Base-by-base conservation (phyloP, 2,888 invertebrate genomes). In the Gerosis bhagava region DNA sequence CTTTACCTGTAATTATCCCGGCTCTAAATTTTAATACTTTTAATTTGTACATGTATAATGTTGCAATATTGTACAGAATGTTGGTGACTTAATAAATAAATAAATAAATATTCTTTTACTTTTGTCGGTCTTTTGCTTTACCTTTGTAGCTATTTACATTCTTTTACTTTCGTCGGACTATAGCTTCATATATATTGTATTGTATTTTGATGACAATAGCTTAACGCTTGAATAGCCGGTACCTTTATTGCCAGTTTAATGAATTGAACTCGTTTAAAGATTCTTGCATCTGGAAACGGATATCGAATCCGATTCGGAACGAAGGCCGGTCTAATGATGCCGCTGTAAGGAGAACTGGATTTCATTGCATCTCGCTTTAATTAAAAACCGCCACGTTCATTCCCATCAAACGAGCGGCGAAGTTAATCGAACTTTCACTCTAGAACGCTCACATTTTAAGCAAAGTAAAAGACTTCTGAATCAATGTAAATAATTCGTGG, bases 241-340 rank as follows among this genome's bases (percentile, higher is more conserved):
- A 67, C 70, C 68, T 77, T 73, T 71, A 77, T 73, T 71, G 67
- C 64, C 61, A 69, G 60, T 64, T 71, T 77, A 81, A 81, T 79
- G 73, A 82, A 78, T 76, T 72, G 73, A 67, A 70, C 70, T 79
- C 71, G 75, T 75, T 77, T 64, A 70, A 77, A 80, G 72, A n/a
- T 80, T 80, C 65, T 70, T 69, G 72, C 73, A 19, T 77, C 69
- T 67, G 60, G 49, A 62, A 53, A 49, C n/a, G 61, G 68, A 67
- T 68, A 71, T 72, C 67, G 68, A 67, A 67, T 70, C 71, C 67
- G 60, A 65, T 75, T 73, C 62, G 67, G 60, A 71, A 62, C 50
- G 65, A 45, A 65, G 62, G 59, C 47, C 54, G 15, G 62, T 69
- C 62, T 79, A 80, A 79, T 78, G 79, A 76, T 67, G 66, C 64